Conservation (phyloP, 2,797 vertebrate species). For the Rhinoraja longicauda region DNA sequence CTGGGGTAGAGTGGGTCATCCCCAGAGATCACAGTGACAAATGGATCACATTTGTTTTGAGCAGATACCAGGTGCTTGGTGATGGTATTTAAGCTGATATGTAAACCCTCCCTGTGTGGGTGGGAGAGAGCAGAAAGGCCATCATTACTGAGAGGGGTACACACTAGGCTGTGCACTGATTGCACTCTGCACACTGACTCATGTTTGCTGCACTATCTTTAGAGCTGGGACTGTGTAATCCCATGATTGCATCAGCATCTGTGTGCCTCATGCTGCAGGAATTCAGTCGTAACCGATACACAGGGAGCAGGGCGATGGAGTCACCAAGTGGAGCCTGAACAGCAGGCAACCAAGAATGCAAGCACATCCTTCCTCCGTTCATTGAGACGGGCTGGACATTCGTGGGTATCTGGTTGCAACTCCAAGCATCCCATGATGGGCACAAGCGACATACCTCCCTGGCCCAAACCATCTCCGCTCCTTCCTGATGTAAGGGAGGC, state of each 20-base stretch:
- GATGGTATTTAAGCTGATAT: neutral
- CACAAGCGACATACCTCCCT: neutral
- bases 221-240: neutral
- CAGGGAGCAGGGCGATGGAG: neutral
- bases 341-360: neutral
- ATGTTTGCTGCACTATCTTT: slow-evolving; percentile 5
- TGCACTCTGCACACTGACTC: slow-evolving; percentile 3
- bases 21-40: neutral
- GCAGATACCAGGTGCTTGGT: neutral
- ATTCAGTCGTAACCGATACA: neutral
- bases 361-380: neutral
- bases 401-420: neutral
- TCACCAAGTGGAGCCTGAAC: neutral
- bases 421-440: neutral
- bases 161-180: neutral
- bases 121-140: neutral
- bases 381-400: neutral
- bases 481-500: neutral
- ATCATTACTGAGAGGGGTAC: slow-evolving; percentile 11
- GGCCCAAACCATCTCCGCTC: neutral
- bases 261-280: neutral
- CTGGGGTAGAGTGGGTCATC: neutral
- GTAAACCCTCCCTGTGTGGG: slow-evolving; percentile 27
- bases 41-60: neutral
- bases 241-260: slow-evolving; percentile 2